Conservation (phyloP, 2,113 vertebrate genomes). For the Hippocampus abdominalis region DNA sequence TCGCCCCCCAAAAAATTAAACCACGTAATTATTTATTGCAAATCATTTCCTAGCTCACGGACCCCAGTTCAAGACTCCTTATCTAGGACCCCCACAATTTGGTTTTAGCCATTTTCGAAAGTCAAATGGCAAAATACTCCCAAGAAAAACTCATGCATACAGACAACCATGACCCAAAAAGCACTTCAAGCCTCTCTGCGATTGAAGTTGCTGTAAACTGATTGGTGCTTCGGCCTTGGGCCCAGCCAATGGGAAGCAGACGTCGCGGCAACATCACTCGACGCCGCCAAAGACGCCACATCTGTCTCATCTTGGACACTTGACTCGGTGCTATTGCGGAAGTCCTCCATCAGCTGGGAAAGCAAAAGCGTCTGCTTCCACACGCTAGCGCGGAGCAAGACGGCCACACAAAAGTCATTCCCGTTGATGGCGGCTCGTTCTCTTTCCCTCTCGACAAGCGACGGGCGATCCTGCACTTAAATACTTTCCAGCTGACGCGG, state of each 20-base stretch:
- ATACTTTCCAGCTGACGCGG: slow-evolving; percentile 61
- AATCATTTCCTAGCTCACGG: not conserved
- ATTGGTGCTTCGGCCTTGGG: slow-evolving; percentile 8
- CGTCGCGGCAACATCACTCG: not conserved
- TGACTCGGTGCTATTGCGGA: slow-evolving; percentile 70
- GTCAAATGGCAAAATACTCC: slow-evolving; percentile 6
- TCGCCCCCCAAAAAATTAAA: not conserved
- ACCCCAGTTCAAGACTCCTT: not conserved
- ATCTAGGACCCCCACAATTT: slow-evolving; percentile 15
- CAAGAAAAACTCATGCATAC: slow-evolving; percentile 24
- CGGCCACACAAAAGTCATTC: slow-evolving; percentile 44
- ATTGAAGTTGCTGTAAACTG: slow-evolving; percentile 34
- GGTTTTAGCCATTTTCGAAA: slow-evolving; percentile 18
- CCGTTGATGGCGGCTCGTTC: slow-evolving; percentile 51
- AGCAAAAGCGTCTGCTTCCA: slow-evolving; percentile 40
- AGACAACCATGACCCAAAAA: slow-evolving; percentile 31
- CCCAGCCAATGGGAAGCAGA: slow-evolving; percentile 31
- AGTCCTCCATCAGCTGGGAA: slow-evolving; percentile 43
- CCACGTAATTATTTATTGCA: not conserved
- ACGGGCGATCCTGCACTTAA: slow-evolving; percentile 66
- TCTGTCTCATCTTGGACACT: slow-evolving; percentile 38
- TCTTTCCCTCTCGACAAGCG: slow-evolving; percentile 44
- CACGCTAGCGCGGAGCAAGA: slow-evolving; percentile 27
- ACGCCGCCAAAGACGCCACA: slow-evolving; percentile 8
- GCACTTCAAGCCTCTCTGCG: slow-evolving; percentile 43